Percentiles rank a stretch among this genome's conserved stretches.
phyloP scores from a whole-genome alignment of 2,888 invertebrate genomes.

The Drosophila fulvimacula region DNA sequence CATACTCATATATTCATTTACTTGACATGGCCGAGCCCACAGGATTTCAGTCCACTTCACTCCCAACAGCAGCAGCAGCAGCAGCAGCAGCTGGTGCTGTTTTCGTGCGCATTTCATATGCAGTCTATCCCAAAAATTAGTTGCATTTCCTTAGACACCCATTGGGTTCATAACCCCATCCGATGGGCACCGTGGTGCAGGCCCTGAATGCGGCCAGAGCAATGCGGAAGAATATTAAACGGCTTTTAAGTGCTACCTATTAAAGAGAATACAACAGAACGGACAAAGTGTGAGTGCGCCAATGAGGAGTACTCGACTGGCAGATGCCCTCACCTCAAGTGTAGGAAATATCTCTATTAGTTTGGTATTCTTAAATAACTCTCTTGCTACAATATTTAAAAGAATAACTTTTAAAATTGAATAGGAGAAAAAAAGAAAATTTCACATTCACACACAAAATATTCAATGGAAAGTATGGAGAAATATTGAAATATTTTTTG shows the following conservation, averaged over 20 bases:
- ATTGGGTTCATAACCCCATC: constrained; percentile 46
- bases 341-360: too few relatives aligned
- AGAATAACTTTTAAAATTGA: too few relatives aligned
- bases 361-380: too few relatives aligned
- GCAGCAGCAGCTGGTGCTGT: constrained; percentile 25
- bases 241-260: constrained; percentile 74
- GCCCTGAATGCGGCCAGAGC: constrained; percentile 77
- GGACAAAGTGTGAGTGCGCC: background rate
- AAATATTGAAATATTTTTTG: too few relatives aligned
- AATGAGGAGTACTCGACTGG: background rate
- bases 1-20: constrained; percentile 77
- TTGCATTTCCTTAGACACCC: constrained; percentile 53
- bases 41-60: constrained; percentile 35
- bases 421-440: too few relatives aligned
- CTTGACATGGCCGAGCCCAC: constrained; percentile 65
- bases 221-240: constrained; percentile 79
- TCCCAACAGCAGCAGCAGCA: constrained; percentile 4
- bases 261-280: constrained; percentile 31
- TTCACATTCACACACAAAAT: too few relatives aligned
- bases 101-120: constrained; percentile 54
- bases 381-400: too few relatives aligned
- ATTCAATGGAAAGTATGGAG: too few relatives aligned
- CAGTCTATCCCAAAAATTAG: constrained; percentile 68
- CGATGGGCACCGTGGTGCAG: constrained; percentile 50
- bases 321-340: background rate